Evolutionary conservation across 1,140 invertebrate genomes (phyloP).

Genomic region (Antheraea pernyi): DNA sequence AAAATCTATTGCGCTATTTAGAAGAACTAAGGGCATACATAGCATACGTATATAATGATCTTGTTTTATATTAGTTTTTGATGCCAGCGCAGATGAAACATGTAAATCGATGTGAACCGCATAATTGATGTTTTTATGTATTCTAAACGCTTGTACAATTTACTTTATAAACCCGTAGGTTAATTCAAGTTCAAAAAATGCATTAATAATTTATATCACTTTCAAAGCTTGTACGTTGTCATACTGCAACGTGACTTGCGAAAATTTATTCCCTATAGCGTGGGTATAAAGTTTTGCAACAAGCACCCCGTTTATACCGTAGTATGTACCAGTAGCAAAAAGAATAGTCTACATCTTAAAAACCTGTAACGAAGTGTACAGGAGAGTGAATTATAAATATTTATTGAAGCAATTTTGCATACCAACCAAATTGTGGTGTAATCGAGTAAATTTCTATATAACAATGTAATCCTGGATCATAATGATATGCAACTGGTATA

Average conservation of each 20-base stretch:
- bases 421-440: slow-evolving; percentile 59
- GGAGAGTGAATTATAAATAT: slow-evolving; percentile 66
- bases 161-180: not conserved
- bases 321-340: slow-evolving; percentile 22
- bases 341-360: not conserved
- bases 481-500: slow-evolving; percentile 8
- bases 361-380: slow-evolving; percentile 18
- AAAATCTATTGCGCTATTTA: too few species aligned
- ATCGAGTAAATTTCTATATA: slow-evolving; percentile 60
- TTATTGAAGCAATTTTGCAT: slow-evolving; percentile 58
- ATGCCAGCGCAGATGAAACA: too few species aligned
- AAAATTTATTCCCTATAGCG: slow-evolving; percentile 39
- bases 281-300: slow-evolving; percentile 29
- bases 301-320: not conserved
- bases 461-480: slow-evolving; percentile 54
- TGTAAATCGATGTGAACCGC: too few species aligned
- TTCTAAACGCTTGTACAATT: not conserved
- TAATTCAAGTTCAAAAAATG: not conserved
- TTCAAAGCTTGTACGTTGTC: slow-evolving; percentile 30
- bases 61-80: too few species aligned
- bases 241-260: slow-evolving; percentile 35
- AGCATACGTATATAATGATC: too few species aligned
- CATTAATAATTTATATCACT: slow-evolving; percentile 14
- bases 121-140: slow-evolving; percentile 2
- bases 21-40: too few species aligned